These are phyloP conservation scores for Ruditapes philippinarum DNA, from an alignment of 1,140 invertebrate species.

Conservation along the genomic window DNA sequence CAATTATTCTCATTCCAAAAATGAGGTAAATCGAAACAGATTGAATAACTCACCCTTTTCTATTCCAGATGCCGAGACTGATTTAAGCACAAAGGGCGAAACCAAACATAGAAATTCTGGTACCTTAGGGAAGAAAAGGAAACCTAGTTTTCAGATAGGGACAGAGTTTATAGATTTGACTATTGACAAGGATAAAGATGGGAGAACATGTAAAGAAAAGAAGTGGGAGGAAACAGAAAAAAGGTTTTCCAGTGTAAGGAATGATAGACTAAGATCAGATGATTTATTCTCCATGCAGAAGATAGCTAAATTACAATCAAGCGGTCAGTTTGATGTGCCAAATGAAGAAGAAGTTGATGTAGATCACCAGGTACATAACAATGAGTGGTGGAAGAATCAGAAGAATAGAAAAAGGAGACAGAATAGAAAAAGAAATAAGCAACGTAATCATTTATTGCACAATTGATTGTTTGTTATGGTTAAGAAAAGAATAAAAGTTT, in stretches of 20 bases:
- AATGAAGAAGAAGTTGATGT: not conserved
- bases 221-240: not conserved
- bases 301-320: not conserved
- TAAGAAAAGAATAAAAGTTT: not conserved
- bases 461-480: not conserved
- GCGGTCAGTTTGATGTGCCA: not conserved
- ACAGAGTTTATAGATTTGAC: not conserved
- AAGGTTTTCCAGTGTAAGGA: not conserved
- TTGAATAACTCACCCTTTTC: too few relatives aligned
- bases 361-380: constrained; percentile 6
- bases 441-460: not conserved
- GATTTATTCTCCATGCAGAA: constrained; percentile 17
- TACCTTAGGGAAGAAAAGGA: not conserved
- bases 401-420: not conserved
- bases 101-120: not conserved
- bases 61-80: not conserved
- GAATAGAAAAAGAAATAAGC: not conserved
- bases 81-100: not conserved
- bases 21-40: too few relatives aligned
- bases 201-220: not conserved
- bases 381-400: not conserved
- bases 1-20: too few relatives aligned
- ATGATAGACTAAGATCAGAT: not conserved
- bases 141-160: not conserved
- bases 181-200: not conserved